These are phyloP conservation scores for Siniperca chuatsi DNA, from an alignment of 2,113 vertebrate genomes.

Conservation along the genomic window DNA sequence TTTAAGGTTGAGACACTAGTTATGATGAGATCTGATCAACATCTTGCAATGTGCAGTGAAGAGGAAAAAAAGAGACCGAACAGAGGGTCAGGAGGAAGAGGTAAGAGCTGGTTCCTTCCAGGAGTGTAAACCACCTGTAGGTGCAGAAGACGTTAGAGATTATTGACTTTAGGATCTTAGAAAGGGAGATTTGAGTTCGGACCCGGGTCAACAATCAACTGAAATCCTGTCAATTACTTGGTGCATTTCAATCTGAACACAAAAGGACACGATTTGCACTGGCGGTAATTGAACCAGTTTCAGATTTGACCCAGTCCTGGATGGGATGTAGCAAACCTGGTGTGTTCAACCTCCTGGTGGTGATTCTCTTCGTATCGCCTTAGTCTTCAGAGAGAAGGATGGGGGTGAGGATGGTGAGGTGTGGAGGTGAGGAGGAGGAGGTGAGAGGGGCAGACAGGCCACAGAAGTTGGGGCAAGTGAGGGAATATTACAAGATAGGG, in stretches of 20 bases:
- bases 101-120: slow-evolving; percentile 19
- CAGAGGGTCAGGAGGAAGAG: slow-evolving; percentile 23
- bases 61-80: background rate
- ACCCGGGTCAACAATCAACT: slow-evolving; percentile 23
- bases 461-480: slow-evolving; percentile 62
- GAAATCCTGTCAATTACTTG: slow-evolving; percentile 37
- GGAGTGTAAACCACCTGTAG: slow-evolving; percentile 46
- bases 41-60: slow-evolving; percentile 23
- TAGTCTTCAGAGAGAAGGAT: slow-evolving; percentile 91
- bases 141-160: slow-evolving; percentile 48
- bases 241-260: slow-evolving; percentile 1
- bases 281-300: slow-evolving; percentile 24
- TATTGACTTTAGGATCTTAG: slow-evolving; percentile 13
- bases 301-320: slow-evolving; percentile 41
- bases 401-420: slow-evolving; percentile 85
- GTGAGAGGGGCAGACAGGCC: slow-evolving; percentile 71
- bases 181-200: slow-evolving; percentile 22
- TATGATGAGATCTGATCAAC: slow-evolving; percentile 21
- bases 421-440: slow-evolving; percentile 58
- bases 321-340: slow-evolving; percentile 91
- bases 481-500: slow-evolving; percentile 41
- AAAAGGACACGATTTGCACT: background rate
- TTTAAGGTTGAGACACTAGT: background rate
- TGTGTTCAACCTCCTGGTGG: slow-evolving; percentile 88
- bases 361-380: slow-evolving; percentile 90